Evolutionary conservation across 2,113 vertebrate species (phyloP).

Genomic region (Seriola rivoliana): DNA sequence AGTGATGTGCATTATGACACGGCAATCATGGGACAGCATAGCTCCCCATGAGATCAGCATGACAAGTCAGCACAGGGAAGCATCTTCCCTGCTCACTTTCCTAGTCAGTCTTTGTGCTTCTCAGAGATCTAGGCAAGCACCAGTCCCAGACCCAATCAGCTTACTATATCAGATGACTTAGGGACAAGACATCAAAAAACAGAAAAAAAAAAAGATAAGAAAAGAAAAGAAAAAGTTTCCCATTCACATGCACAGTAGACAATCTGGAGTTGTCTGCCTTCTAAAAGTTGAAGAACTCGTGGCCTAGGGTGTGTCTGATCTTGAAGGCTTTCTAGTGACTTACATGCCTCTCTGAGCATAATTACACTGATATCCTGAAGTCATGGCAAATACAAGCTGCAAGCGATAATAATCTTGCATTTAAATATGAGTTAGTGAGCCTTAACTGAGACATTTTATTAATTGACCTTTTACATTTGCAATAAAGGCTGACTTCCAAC

Average conservation of each 20-base stretch:
- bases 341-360: slow-evolving; percentile 49
- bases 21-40: neutral
- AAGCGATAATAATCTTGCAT: slow-evolving; percentile 51
- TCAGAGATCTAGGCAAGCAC: neutral
- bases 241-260: neutral
- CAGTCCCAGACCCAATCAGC: neutral
- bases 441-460: slow-evolving; percentile 53
- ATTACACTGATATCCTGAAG: slow-evolving; percentile 56
- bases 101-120: neutral
- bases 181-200: neutral
- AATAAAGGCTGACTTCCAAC: slow-evolving; percentile 28
- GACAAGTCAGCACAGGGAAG: neutral
- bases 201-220: neutral
- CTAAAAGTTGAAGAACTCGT: slow-evolving; percentile 21
- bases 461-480: slow-evolving; percentile 54
- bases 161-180: neutral
- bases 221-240: neutral
- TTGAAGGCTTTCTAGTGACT: slow-evolving; percentile 32
- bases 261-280: slow-evolving; percentile 3
- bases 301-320: slow-evolving; percentile 3
- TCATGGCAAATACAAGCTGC: slow-evolving; percentile 40
- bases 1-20: neutral
- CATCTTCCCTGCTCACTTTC: neutral
- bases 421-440: slow-evolving; percentile 55
- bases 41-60: neutral